Base-by-base conservation (phyloP, 2,797 vertebrate species). In the Australoheros facetus region DNA sequence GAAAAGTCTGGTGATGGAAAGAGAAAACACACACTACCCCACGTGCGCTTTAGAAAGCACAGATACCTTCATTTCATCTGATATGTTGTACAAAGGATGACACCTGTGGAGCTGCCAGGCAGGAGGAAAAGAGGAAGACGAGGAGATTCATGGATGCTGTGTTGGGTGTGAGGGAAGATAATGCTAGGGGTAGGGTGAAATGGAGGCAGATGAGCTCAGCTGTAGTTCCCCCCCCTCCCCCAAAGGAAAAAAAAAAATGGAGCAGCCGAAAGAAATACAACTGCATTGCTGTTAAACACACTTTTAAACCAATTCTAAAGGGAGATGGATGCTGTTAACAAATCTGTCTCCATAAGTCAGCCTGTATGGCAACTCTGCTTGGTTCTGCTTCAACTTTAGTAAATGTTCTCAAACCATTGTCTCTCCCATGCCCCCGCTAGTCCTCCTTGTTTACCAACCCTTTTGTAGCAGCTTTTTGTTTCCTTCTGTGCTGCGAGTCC, bases 11-110 rank as follows among this genome's bases (percentile, higher is more conserved):
- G 8, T 37, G 89, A 89, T 54, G 14, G 82, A 88, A 84, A 83
- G 59, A 39, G 54, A 84, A 83, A 91, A 80, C 89, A 84, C 71
- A 75, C 86, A 26, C 77, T 5, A 6, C 75, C 71, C 80, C 64
- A 79, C 70, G 56, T 71, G 71, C 71, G 57, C 77, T 72, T 77
- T 86, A 83, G 78, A 84, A 81, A 59, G 54, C 76, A 64, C 45
- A 17, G 79, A 85, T 78, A 79, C n/a, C 34, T 34, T 8, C 9
- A 71, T 72, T 70, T 73, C 34, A 37, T 10, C 9, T 37, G 34
- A 37, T 37, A 37, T 37, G 9, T 9, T 37, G 9, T 37, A 37
- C 34, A 10, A 9, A 37, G 8, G 34, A 10, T 37, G 34, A 37
- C 9, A 8, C 12, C n/a, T 62, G n/a, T 62, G 59, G 34, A 39